Evolutionary conservation across 2,797 vertebrate genomes (phyloP).

Genomic region (Pipistrellus nathusii): DNA sequence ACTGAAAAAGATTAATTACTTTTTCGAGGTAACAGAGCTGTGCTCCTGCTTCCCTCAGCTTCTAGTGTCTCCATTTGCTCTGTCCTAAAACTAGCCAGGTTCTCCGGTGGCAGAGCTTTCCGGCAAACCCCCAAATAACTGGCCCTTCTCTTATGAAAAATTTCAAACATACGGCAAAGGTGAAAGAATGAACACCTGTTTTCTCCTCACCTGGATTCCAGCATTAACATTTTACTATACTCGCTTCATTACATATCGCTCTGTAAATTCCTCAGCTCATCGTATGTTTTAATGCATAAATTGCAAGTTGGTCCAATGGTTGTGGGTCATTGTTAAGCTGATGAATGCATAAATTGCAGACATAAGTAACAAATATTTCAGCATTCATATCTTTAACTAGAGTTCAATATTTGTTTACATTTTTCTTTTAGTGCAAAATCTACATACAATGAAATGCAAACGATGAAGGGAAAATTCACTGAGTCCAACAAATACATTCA

Average conservation of each 20-base stretch:
- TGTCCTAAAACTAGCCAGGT: not conserved
- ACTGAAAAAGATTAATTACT: not conserved
- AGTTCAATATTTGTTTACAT: constrained; percentile 11
- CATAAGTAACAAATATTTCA: not conserved
- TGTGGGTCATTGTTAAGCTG: too few relatives aligned
- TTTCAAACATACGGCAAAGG: not conserved
- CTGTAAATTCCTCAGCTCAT: not conserved
- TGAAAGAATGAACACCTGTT: constrained; percentile 1
- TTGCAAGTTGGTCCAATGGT: not conserved
- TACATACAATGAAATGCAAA: not conserved
- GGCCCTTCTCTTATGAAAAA: not conserved
- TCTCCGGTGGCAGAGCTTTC: not conserved
- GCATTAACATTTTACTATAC: not conserved
- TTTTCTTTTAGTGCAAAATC: constrained; percentile 43
- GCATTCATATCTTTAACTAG: not conserved
- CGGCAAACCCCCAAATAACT: not conserved
- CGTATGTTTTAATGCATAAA: constrained; percentile 32
- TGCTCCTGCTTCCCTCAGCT: not conserved
- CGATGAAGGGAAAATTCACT: not conserved
- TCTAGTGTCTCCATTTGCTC: not conserved
- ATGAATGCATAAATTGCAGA: constrained; percentile 13
- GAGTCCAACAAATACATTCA: constrained; percentile 1
- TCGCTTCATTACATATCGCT: not conserved
- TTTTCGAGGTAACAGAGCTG: not conserved
- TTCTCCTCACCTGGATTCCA: not conserved